Base-by-base conservation (phyloP, 1,140 invertebrate genomes). In the Drosophila obscura region DNA sequence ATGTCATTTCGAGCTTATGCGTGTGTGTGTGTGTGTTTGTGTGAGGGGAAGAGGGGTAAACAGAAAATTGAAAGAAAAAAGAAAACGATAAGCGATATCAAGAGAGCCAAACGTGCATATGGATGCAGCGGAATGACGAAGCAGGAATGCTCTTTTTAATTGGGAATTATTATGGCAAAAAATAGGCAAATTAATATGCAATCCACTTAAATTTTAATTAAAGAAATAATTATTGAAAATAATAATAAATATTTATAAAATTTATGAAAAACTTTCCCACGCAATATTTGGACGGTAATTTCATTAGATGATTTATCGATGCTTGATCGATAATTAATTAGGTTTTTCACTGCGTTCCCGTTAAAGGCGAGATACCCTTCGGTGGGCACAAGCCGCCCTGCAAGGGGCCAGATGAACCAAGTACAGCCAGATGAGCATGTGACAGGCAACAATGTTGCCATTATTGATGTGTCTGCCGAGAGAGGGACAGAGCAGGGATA, bases 1-100 rank as follows among this genome's bases (percentile, higher is more conserved):
- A 80, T 80, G 77, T 80, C 77, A 80, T 80, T 80, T 80, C 65
- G 63, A 51, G 74, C 73, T 75, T 76, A 76, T 60, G 24, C 3
- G 55, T 35, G 67, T 52, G 45, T 49, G 43, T 39, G 61, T 24
- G 28, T 26, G 49, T 44, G 45, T 35, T 8, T 35, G 31, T 35
- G 16, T 9, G 31, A 26, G 24, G 31, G 11, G 24, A 13, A 44
- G 8, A 61, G 31, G 9, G 48, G 43, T 26, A 26, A 49, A n/a
- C 50, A 56, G 15, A 58, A 76, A 68, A 68, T 61, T 60, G 41
- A 62, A 43, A 62, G 11, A 52, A 68, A 59, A 60, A 73, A 24
- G n/a, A 16, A 22, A 60, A 67, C 49, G 63, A 68, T 51, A 51
- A 76, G 50, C 56, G 45, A 53, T 55, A 75, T 46, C 55, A 41